phyloP scores from a whole-genome alignment of 2,888 invertebrate species.

The Branchellion lobata region DNA sequence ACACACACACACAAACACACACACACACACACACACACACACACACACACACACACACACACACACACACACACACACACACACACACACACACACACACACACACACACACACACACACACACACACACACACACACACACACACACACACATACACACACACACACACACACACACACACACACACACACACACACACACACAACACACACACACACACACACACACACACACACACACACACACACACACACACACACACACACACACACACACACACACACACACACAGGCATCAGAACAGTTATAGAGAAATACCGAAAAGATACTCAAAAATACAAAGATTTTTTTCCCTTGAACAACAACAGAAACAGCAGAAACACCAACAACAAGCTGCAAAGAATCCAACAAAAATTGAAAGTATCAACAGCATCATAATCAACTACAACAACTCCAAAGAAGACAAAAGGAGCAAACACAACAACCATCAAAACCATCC shows the following conservation, averaged over 20 bases:
- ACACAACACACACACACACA: neutral
- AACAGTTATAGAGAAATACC: neutral
- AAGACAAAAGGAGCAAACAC: neutral
- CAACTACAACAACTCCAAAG: conserved; percentile 14
- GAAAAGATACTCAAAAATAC: conserved; percentile 6
- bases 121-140: neutral
- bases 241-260: neutral
- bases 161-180: neutral
- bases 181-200: neutral
- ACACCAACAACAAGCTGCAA: neutral
- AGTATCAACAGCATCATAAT: conserved; percentile 7
- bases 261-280: neutral
- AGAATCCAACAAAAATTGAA: neutral
- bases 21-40: neutral
- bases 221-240: no score
- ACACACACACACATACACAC: neutral
- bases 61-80: neutral
- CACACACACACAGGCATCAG: neutral
- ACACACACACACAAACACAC: neutral
- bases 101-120: neutral
- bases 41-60: neutral
- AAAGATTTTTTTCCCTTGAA: neutral
- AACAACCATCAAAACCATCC: neutral
- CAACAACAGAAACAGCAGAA: neutral
- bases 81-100: no score